Evolutionary conservation across 2,113 vertebrate genomes (phyloP), one percentile per base, ranked within the genome.

Genomic region (Maccullochella peelii): DNA sequence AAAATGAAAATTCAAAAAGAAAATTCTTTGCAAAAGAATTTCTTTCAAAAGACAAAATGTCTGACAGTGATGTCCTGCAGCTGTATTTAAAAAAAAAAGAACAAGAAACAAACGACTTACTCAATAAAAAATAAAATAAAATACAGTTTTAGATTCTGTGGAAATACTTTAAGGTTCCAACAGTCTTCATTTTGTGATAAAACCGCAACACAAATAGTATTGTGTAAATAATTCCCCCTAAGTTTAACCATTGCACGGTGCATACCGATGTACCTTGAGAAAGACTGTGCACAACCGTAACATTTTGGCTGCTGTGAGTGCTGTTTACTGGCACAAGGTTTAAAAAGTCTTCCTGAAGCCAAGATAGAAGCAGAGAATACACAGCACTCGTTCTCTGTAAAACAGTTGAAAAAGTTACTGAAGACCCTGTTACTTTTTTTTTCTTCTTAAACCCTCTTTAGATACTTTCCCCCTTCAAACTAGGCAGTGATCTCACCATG

Each of bases 401-500:
- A 90, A 90, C 71, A 89, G 79, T 82, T 93, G 84, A 63, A 79
- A 93, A 90, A 90, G 88, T 89, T 86, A 79, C 62, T 38, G 50
- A 83, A 73, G 62, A 79, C 63, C 72, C 27, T 61, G 52, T 44
- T 83, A 69, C 42, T 83, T 68, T 82, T 58, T 70, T 75, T 71
- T 49, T 74, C 84, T 82, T 30, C 70, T 88, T 82, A 92, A 93
- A 92, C 86, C 86, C 88, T 80, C 89, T 91, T 91, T 73, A 87
- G 90, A 90, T 88, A 89, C 84, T 90, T 90, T 88, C 68, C 90
- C 83, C 50, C 78, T 85, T 85, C 89, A 83, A 87, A 87, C 88
- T 67, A 91, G 80, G 86, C 93, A 86, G 91, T 88, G 91, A 94
- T 84, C 94, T 94, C 93, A 94, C 91, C 91, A 88, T 92, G 93